phyloP scores from a whole-genome alignment of 1,140 invertebrate genomes.

The Anastrepha obliqua region DNA sequence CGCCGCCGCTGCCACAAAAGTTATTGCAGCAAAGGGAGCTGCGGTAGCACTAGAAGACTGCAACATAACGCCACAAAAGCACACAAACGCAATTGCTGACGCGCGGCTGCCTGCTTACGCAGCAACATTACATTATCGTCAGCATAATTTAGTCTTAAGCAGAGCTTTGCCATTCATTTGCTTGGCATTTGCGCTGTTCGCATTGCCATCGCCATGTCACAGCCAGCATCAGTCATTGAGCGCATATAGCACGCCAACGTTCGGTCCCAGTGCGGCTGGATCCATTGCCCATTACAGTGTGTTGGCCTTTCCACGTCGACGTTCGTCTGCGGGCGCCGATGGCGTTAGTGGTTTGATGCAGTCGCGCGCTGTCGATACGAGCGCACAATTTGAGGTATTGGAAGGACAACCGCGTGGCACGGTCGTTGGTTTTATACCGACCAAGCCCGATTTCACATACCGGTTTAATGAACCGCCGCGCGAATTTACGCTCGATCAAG shows the following conservation, averaged over 20 bases:
- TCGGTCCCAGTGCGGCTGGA: conserved; percentile 54
- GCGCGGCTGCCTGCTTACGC: not conserved
- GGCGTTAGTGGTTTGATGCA: conserved; percentile 82
- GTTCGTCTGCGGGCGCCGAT: conserved; percentile 62
- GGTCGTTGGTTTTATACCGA: conserved; percentile 88
- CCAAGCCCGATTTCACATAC: conserved; percentile 90
- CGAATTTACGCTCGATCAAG: conserved; percentile 87
- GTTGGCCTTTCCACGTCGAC: conserved; percentile 63
- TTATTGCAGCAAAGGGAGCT: not conserved
- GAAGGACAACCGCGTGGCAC: conserved; percentile 90
- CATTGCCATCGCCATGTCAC: not conserved
- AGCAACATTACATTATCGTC: not conserved
- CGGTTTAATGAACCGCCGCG: conserved; percentile 92
- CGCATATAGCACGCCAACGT: conserved; percentile 8
- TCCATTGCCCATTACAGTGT: conserved; percentile 59
- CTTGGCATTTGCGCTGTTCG: not conserved
- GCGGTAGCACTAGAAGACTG: not conserved
- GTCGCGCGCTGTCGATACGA: conserved; percentile 88
- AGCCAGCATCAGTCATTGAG: not conserved
- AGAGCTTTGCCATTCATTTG: conserved; percentile 36
- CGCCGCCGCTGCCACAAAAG: not conserved
- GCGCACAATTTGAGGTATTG: conserved; percentile 87
- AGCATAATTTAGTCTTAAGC: conserved; percentile 46
- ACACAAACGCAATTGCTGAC: not conserved
- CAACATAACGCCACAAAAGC: conserved; percentile 25